Percentiles rank a stretch among this genome's conserved stretches.
These are phyloP conservation scores for Gnathonemus longibarbis DNA, from an alignment of 2,113 vertebrate genomes.

Conservation along the genomic window DNA sequence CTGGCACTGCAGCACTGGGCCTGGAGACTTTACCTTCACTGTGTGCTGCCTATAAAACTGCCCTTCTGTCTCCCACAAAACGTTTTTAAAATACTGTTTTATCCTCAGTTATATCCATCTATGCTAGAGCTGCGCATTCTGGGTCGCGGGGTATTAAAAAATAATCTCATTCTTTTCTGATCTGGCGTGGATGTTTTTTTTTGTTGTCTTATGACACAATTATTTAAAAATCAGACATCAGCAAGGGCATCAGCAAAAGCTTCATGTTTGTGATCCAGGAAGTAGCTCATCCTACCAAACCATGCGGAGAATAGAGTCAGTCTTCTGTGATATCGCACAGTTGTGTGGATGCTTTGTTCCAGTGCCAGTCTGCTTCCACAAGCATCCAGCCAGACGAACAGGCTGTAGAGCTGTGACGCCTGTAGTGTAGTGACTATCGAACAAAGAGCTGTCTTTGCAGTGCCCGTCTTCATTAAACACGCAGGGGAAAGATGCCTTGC, in stretches of 20 bases:
- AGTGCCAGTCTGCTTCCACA: neutral
- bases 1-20: neutral
- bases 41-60: neutral
- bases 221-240: neutral
- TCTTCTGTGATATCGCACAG: neutral
- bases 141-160: neutral
- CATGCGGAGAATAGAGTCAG: neutral
- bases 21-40: neutral
- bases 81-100: neutral
- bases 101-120: neutral
- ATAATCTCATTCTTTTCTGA: neutral
- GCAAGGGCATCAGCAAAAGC: neutral
- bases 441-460: neutral
- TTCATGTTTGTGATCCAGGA: neutral
- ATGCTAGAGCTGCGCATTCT: neutral
- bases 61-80: neutral
- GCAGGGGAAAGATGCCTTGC: neutral
- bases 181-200: neutral
- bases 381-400: neutral
- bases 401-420: neutral
- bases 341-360: neutral
- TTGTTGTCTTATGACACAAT: neutral
- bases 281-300: neutral
- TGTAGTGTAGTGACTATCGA: neutral
- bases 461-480: neutral